phyloP scores from a whole-genome alignment of 1,140 invertebrate genomes.

The Drosophila asahinai region DNA sequence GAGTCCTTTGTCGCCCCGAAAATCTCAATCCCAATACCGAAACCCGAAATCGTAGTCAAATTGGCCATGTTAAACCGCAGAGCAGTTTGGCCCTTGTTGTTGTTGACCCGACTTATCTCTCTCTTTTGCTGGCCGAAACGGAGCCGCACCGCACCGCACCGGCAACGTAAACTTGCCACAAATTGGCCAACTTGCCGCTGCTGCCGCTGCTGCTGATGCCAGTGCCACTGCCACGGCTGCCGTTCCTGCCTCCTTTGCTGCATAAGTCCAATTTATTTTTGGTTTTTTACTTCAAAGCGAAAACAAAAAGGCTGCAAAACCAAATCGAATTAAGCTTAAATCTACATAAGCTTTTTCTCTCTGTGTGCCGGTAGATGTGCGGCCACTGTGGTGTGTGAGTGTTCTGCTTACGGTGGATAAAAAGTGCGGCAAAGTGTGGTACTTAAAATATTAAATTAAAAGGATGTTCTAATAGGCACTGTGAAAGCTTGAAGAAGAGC shows the following conservation, averaged over 20 bases:
- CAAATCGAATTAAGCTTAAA: constrained; percentile 81
- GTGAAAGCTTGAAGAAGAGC: too few relatives aligned
- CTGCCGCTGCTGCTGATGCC: constrained; percentile 24
- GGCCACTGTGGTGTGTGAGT: constrained; percentile 9
- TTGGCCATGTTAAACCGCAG: constrained; percentile 81
- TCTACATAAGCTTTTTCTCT: constrained; percentile 81
- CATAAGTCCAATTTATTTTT: constrained; percentile 82
- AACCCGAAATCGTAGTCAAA: constrained; percentile 78
- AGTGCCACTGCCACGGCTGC: neutral
- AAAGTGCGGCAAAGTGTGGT: neutral
- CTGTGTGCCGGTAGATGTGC: constrained; percentile 53
- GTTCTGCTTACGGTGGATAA: constrained; percentile 19
- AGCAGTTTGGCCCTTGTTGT: constrained; percentile 68
- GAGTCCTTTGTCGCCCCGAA: constrained; percentile 15
- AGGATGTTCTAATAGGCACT: too few relatives aligned
- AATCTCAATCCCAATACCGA: constrained; percentile 50
- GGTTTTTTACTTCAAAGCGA: constrained; percentile 60
- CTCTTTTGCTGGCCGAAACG: constrained; percentile 47
- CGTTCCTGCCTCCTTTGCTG: constrained; percentile 43
- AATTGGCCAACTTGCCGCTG: constrained; percentile 70
- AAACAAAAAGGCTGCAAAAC: constrained; percentile 65
- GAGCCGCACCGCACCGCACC: constrained; percentile 43
- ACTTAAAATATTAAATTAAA: neutral
- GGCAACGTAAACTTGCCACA: constrained; percentile 80
- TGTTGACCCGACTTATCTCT: constrained; percentile 77